Base-by-base conservation (phyloP, 2,888 invertebrate species). In the Acanthosepion pharaonis region DNA sequence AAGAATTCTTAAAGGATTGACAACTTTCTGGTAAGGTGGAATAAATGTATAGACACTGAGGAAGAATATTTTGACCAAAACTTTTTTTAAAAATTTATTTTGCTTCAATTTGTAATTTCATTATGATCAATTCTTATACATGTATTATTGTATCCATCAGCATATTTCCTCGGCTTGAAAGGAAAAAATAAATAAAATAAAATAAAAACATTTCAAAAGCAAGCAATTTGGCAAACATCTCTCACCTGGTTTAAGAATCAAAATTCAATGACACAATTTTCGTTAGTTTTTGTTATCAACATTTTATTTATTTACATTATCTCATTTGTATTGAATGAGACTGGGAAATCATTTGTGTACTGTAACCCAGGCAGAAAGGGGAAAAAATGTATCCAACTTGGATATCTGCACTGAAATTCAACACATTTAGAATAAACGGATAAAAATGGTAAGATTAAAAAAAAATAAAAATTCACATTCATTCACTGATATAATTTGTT, bases 241-340 rank as follows among this genome's bases (percentile, higher is more conserved):
- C 11, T 15, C n/a, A 78, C 78, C 5, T n/a, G n/a, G 11, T n/a
- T 78, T 33, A 78, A n/a, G 4, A 78, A 78, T 59, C 5, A 78
- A 78, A n/a, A 78, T n/a, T n/a, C n/a, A 78, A 78, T n/a, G n/a
- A 78, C n/a, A 78, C 78, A 33, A 15, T n/a, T 78, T 78, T 78
- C 15, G 78, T 78, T 78, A 78, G n/a, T n/a, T 78, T 78, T 78
- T 78, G 78, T 78, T 78, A 78, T 78, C 78, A 78, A 78, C 78
- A 78, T 78, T 78, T 78, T 78, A 78, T 78, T 78, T 78, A 78
- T 78, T 78, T 78, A 78, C 78, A 78, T n/a, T 33, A 78, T 78
- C 78, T 78, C 78, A 78, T 78, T 15, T 33, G 78, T 5, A n/a
- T 78, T n/a, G n/a, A 33, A 78, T n/a, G 78, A 33, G n/a, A 33